Evolutionary conservation across 2,797 vertebrate genomes (phyloP), one percentile per base, ranked within the genome.

Genomic region (Otolemur crassicaudatus): DNA sequence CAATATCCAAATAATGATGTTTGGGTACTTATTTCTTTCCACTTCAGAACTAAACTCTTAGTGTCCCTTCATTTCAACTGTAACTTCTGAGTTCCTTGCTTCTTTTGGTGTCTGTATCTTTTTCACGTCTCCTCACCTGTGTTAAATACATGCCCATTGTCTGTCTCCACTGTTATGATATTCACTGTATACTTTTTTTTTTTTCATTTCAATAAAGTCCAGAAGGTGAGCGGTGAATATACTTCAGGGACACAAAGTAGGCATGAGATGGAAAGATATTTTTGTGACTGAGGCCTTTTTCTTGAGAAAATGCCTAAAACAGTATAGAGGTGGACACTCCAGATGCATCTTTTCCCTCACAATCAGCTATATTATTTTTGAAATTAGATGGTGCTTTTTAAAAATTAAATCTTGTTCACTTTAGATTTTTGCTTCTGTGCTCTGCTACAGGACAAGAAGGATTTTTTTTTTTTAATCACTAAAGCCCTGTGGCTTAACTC

Each of bases 251-350:
- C 88, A 23, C 43, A 6, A 40, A 85, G 73, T 70, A 40, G n/a
- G 65, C 43, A 91, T 98, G 98, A 88, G 98, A 98, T 0, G 94
- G 96, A 91, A 92, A 80, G 2, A 98, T 97, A 94, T 98, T 98
- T 97, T 99, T 98, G 25, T 96, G 96, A 82, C 98, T 98, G n/a
- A 98, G 98, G 97, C 99, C 98, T 94, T 98, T 98, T 97, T 98
- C 98, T 97, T 98, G 98, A 58, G 97, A 96, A 37, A 99, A 98
- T 82, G 98, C 92, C 40, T 98, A 96, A 17, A 98, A 97, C 80
- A 94, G 80, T 13, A 1, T 73, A 81, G 85, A 43, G 25, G 90
- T 25, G 58, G 58, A 23, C 58, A 60, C 58, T 60, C 58, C 58
- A 60, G 58, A 8, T 60, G 23, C 22, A 95, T 4, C 56, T 82